A percentile compares a stretch with the other conserved stretches of the same genome.
phyloP scores from a whole-genome alignment of 2,797 vertebrate genomes.

The Neosalanx taihuensis region DNA sequence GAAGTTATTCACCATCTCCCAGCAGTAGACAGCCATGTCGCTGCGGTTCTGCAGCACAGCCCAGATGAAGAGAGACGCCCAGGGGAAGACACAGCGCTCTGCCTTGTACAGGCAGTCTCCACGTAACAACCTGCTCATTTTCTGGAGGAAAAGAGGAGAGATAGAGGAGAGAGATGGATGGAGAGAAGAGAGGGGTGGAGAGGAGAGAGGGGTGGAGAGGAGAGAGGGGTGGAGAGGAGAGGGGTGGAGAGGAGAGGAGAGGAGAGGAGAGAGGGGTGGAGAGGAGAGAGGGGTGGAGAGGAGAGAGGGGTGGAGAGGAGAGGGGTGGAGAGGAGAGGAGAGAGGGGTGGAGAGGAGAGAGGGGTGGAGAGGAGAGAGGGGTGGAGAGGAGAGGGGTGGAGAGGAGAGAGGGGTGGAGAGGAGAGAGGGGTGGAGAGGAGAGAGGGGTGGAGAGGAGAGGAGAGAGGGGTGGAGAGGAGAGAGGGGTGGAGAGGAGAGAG shows the following conservation, averaged over 20 bases:
- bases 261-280: background rate
- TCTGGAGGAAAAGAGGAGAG: slow-evolving; percentile 29
- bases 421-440: background rate
- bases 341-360: too few species aligned
- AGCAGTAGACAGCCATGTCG: slow-evolving; percentile 87
- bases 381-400: too few species aligned
- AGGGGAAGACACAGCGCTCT: slow-evolving; percentile 61
- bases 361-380: too few species aligned
- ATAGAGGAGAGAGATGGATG: slow-evolving; percentile 9
- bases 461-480: background rate
- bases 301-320: background rate
- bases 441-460: background rate
- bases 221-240: background rate
- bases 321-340: background rate
- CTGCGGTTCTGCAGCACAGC: slow-evolving; percentile 83
- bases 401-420: background rate
- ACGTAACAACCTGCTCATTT: slow-evolving; percentile 46
- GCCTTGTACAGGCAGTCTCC: slow-evolving; percentile 56
- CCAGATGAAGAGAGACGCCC: slow-evolving; percentile 88
- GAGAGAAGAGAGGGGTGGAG: background rate
- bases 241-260: background rate
- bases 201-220: background rate
- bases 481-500: too few species aligned
- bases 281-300: too few species aligned
- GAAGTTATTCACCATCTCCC: slow-evolving; percentile 84